These are phyloP conservation scores for Drosophila nigricruria DNA, from an alignment of 2,888 invertebrate genomes.

Conservation along the genomic window DNA sequence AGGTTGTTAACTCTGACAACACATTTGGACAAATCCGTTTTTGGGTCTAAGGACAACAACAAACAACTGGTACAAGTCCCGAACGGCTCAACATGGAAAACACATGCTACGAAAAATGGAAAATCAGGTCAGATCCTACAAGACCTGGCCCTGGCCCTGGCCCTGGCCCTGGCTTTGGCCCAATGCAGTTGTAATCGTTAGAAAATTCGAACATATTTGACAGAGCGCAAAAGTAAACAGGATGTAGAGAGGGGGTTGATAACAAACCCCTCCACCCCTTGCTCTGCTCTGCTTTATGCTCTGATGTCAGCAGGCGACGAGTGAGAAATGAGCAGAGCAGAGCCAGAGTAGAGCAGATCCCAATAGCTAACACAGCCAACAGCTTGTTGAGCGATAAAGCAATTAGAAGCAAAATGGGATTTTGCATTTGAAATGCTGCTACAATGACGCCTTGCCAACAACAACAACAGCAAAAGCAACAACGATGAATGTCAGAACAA, in stretches of 20 bases:
- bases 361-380: constrained; percentile 60
- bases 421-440: constrained; percentile 78
- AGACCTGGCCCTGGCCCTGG: constrained; percentile 16
- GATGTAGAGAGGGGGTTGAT: constrained; percentile 36
- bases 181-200: constrained; percentile 78
- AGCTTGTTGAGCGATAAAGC: constrained; percentile 83
- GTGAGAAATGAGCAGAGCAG: constrained; percentile 74
- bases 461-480: constrained; percentile 27
- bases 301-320: constrained; percentile 62
- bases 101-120: constrained; percentile 81
- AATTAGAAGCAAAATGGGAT: constrained; percentile 82
- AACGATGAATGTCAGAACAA: constrained; percentile 32
- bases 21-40: constrained; percentile 74
- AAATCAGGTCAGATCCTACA: constrained; percentile 73
- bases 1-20: constrained; percentile 69
- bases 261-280: background rate
- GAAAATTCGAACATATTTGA: constrained; percentile 83
- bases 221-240: constrained; percentile 83
- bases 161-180: constrained; percentile 24
- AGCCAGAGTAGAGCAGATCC: constrained; percentile 27
- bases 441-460: constrained; percentile 54
- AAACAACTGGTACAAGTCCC: constrained; percentile 64
- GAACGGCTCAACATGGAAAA: constrained; percentile 69
- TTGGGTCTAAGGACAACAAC: constrained; percentile 63
- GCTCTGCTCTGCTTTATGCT: constrained; percentile 4